phyloP scores from a whole-genome alignment of 1,140 invertebrate species.

The Agraylea sexmaculata region DNA sequence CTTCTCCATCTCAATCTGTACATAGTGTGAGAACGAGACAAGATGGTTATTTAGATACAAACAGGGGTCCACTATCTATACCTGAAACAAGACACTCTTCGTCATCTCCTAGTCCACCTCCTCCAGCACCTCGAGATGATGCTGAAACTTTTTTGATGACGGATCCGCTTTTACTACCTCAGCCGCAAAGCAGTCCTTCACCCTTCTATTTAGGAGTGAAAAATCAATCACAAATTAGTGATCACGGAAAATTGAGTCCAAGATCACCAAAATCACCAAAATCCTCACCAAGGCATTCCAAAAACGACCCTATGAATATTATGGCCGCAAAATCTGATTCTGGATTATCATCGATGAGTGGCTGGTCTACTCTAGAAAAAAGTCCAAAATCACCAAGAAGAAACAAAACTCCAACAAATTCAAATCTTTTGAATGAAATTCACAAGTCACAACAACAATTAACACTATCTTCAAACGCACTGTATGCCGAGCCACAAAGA shows the following conservation, averaged over 20 bases:
- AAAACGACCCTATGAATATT: conserved; percentile 50
- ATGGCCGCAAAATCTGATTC: conserved; percentile 69
- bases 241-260: conserved; percentile 48
- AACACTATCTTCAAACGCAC: conserved; percentile 8
- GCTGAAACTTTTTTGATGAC: conserved; percentile 38
- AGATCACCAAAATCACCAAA: conserved; percentile 60
- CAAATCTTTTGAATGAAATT: conserved; percentile 10
- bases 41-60: conserved; percentile 47
- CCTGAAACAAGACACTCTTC: conserved; percentile 42
- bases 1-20: conserved; percentile 48
- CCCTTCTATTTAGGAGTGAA: conserved; percentile 32
- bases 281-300: conserved; percentile 59
- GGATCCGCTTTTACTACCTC: conserved; percentile 25
- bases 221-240: conserved; percentile 24
- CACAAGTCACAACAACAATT: conserved; percentile 13
- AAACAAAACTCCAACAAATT: conserved; percentile 27
- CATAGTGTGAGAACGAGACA: conserved; percentile 52
- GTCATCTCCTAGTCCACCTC: conserved; percentile 59
- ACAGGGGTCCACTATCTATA: conserved; percentile 38
- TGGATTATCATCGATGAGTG: conserved; percentile 73
- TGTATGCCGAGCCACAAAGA: conserved; percentile 16
- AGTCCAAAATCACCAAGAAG: conserved; percentile 60
- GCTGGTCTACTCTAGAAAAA: conserved; percentile 73
- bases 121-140: conserved; percentile 58
- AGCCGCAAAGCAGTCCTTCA: conserved; percentile 29